phyloP scores from a whole-genome alignment of 2,113 vertebrate genomes.

The Vulpes lagopus region DNA sequence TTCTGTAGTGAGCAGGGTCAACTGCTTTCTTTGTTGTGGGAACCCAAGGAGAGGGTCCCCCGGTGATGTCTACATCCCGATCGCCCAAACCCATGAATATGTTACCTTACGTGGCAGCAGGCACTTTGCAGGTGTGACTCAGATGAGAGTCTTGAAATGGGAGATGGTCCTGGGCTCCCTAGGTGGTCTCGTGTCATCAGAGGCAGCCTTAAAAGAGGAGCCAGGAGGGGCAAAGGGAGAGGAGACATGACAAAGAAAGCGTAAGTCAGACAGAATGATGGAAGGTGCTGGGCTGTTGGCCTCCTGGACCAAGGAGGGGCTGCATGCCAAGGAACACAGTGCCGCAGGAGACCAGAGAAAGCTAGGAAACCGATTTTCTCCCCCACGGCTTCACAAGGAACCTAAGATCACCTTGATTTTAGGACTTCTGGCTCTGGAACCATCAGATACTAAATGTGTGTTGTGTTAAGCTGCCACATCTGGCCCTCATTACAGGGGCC shows the following conservation, averaged over 20 bases:
- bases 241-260: not conserved
- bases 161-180: not conserved
- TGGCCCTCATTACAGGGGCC: no score
- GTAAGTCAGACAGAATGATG: not conserved
- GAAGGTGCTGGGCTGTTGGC: not conserved
- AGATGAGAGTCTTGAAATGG: not conserved
- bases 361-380: fast-evolving
- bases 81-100: not conserved
- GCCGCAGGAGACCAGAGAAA: not conserved
- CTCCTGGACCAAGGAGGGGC: not conserved
- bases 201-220: not conserved
- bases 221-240: not conserved
- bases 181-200: not conserved
- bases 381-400: not conserved
- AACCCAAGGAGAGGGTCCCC: fast-evolving
- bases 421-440: not conserved
- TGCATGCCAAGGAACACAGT: fast-evolving
- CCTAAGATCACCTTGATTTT: no score
- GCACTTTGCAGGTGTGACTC: not conserved
- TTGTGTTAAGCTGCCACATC: not conserved
- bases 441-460: fast-evolving
- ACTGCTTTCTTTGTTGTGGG: fast-evolving
- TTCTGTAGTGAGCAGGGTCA: not conserved
- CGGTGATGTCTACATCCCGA: fast-evolving
- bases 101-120: not conserved